phyloP scores from a whole-genome alignment of 2,797 vertebrate species.

The Sebastes kiyomatsui region DNA sequence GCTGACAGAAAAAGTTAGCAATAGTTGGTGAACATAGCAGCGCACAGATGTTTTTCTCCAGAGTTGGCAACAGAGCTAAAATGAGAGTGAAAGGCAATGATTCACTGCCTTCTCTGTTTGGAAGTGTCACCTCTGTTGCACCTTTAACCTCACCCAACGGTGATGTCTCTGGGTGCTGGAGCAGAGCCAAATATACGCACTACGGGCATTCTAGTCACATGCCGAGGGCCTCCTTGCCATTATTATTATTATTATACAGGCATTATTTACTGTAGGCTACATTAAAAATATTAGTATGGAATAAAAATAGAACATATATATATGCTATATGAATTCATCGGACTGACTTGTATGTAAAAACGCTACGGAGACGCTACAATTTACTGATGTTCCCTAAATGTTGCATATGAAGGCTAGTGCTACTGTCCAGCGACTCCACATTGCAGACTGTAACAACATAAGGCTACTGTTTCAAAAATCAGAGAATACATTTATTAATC shows the following conservation, averaged over 20 bases:
- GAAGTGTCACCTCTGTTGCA: not conserved
- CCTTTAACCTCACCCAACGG: not conserved
- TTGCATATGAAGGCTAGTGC: not conserved
- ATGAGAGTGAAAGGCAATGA: not conserved
- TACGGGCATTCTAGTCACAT: too few relatives aligned
- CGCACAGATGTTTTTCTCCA: not conserved
- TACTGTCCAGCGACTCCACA: too few relatives aligned
- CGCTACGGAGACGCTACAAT: not conserved
- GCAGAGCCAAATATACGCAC: too few relatives aligned
- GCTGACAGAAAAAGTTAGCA: not conserved
- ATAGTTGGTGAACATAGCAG: not conserved
- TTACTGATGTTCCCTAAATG: not conserved
- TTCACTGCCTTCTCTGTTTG: not conserved
- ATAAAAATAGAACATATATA: not conserved
- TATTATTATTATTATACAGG: not conserved
- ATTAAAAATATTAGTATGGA: not conserved
- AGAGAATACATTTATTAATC: too few relatives aligned
- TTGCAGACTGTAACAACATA: too few relatives aligned
- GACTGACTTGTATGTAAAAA: not conserved
- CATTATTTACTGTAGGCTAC: too few relatives aligned
- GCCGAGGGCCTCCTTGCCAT: too few relatives aligned
- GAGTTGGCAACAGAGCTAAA: not conserved
- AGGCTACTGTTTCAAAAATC: too few relatives aligned
- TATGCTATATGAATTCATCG: not conserved
- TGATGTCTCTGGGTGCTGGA: not conserved